Conservation (phyloP, 2,113 vertebrate species). For the Pelvicachromis taeniatus region DNA sequence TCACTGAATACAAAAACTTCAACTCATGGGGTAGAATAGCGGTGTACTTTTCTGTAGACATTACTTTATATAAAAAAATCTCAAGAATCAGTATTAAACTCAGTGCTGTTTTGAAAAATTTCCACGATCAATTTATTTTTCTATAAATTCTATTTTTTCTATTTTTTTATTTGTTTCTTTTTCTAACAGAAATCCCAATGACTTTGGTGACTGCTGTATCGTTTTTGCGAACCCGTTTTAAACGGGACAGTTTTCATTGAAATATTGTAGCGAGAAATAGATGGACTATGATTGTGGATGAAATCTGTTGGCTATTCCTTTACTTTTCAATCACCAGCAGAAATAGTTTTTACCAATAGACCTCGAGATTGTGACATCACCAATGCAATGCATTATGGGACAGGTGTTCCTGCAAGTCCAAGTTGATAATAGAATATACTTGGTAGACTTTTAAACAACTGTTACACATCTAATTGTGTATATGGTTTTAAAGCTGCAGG, state of each 20-base stretch:
- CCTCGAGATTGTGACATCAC: background rate
- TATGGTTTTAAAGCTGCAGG: background rate
- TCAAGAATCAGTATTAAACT: background rate
- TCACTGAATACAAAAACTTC: background rate
- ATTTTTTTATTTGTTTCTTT: too few relatives aligned
- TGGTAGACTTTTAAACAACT: background rate
- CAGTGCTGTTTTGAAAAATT: background rate
- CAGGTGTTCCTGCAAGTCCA: background rate
- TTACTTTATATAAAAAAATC: background rate
- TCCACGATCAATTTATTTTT: background rate
- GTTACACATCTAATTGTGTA: background rate
- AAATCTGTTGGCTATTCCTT: background rate
- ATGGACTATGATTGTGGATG: background rate
- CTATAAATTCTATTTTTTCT: background rate
- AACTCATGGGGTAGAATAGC: background rate
- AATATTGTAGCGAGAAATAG: background rate
- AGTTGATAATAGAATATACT: background rate
- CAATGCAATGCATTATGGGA: background rate
- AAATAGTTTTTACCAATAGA: background rate
- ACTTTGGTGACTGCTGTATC: background rate
- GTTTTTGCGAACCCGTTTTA: background rate
- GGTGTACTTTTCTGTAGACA: background rate
- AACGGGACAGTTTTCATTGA: background rate
- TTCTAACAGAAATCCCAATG: background rate
- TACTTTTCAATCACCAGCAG: background rate